These are phyloP conservation scores for Lophotriccus pileatus DNA, from an alignment of 2,797 vertebrate genomes.

Conservation along the genomic window DNA sequence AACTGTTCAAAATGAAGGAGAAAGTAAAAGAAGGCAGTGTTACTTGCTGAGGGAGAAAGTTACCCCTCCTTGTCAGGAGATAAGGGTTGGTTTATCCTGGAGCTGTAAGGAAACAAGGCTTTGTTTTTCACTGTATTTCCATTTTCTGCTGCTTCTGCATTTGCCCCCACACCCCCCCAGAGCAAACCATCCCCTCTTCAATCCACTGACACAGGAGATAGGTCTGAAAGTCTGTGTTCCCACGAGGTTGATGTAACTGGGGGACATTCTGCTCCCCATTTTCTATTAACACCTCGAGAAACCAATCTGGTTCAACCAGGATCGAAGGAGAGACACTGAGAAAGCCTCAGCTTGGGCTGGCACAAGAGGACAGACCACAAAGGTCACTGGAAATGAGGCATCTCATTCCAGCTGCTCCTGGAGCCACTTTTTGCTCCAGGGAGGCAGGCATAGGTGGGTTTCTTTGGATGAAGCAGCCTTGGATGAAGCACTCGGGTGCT, in stretches of 20 bases:
- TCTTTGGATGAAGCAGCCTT: background rate
- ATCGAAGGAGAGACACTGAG: background rate
- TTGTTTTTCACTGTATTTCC: background rate
- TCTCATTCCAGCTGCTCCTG: background rate
- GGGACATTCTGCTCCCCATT: background rate
- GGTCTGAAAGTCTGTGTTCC: background rate
- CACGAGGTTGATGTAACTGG: background rate
- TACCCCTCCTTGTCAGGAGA: background rate
- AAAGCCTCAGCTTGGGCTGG: background rate
- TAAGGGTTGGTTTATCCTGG: background rate
- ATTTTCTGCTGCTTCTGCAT: background rate
- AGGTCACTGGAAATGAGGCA: background rate
- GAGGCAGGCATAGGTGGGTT: rapidly evolving
- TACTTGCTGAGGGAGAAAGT: background rate
- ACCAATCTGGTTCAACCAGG: background rate
- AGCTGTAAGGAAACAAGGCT: background rate
- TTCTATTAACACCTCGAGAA: background rate
- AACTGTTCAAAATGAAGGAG: background rate
- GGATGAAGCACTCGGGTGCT: background rate
- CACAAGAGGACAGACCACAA: background rate
- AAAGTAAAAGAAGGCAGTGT: background rate
- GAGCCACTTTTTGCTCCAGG: background rate
- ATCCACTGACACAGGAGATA: background rate
- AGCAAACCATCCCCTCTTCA: background rate
- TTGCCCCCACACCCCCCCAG: background rate